Percentiles rank a stretch among this genome's conserved stretches.
Evolutionary conservation across 2,113 vertebrate genomes (phyloP).

Genomic region (Murina feae): DNA sequence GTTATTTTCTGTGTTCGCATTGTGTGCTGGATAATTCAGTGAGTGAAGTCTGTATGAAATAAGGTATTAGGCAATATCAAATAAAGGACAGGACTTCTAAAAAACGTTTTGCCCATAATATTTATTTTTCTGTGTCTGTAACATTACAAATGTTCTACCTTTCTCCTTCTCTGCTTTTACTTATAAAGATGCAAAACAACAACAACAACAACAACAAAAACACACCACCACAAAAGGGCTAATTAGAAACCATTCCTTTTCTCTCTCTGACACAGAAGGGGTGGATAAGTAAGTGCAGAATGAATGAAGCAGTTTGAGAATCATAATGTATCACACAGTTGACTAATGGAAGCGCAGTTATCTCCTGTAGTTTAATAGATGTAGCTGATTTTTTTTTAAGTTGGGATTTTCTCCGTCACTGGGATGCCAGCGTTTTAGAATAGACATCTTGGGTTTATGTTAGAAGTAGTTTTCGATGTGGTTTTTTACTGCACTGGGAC

Average conservation of each 20-base stretch:
- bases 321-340: background rate
- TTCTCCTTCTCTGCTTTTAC: background rate
- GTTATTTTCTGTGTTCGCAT: background rate
- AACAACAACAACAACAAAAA: background rate
- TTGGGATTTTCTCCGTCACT: background rate
- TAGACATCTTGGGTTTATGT: background rate
- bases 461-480: background rate
- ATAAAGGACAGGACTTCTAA: background rate
- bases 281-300: background rate
- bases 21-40: background rate
- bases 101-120: background rate
- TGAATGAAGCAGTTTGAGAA: background rate
- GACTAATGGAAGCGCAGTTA: background rate
- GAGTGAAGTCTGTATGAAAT: background rate
- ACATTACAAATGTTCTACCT: background rate
- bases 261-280: background rate
- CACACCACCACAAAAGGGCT: background rate
- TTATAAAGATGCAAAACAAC: background rate
- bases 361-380: background rate
- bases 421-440: background rate
- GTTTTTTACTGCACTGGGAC: background rate
- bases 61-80: background rate
- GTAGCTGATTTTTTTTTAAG: background rate
- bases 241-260: background rate
- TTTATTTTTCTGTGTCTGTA: background rate